phyloP scores from a whole-genome alignment of 30 jellyfish, hydroid and myxozoan genomes.

The Mastigias papua region DNA sequence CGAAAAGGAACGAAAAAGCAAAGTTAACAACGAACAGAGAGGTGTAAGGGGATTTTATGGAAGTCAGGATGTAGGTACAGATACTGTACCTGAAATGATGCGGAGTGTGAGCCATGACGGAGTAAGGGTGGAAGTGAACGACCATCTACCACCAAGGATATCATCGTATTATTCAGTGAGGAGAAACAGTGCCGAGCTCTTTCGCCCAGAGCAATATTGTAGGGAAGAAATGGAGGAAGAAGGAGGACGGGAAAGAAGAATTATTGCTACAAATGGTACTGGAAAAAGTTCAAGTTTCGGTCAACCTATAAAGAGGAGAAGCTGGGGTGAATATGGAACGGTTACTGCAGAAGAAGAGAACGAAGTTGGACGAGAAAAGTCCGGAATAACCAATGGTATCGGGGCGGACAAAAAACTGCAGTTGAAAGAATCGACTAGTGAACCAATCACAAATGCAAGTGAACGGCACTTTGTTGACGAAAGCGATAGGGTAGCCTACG shows the following conservation, averaged over 20 bases:
- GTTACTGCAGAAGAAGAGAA: background rate
- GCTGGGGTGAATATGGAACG: background rate
- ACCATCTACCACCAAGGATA: conserved; percentile 29
- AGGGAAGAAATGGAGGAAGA: background rate
- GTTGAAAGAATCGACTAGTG: background rate
- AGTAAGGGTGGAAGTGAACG: background rate
- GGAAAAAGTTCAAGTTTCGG: background rate
- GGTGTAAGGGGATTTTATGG: background rate
- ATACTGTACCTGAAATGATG: background rate
- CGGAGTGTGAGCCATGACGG: background rate
- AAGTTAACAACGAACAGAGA: background rate
- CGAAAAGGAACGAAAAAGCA: background rate
- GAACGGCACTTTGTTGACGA: background rate
- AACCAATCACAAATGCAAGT: background rate
- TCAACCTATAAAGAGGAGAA: background rate
- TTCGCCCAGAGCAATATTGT: background rate
- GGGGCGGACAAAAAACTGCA: background rate
- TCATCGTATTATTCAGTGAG: conserved; percentile 45
- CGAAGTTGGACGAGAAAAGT: background rate
- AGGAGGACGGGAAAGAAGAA: background rate
- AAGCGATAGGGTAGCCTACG: background rate
- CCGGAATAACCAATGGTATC: background rate
- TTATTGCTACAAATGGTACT: background rate
- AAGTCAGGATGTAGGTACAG: background rate
- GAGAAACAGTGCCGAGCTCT: background rate